Evolutionary conservation across 2,797 vertebrate species (phyloP).

Genomic region (Discoglossus pictus): DNA sequence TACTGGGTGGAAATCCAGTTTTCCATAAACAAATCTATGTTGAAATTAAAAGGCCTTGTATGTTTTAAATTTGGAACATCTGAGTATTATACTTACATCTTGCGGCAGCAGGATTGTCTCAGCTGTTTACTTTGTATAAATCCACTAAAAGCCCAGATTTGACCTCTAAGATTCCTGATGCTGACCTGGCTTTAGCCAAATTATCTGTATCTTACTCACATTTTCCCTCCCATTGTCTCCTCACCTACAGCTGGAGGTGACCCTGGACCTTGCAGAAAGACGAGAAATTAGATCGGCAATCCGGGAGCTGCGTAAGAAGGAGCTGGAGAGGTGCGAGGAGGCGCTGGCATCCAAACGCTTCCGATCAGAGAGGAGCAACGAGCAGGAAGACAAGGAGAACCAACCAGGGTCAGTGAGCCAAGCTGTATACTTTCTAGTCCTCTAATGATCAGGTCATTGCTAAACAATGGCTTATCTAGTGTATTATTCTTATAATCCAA

Average conservation of each 20-base stretch:
- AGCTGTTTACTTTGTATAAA: slow-evolving; percentile 25
- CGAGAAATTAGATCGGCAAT: slow-evolving; percentile 89
- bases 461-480: too few species aligned
- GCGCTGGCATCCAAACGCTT: slow-evolving; percentile 90
- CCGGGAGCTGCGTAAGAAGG: slow-evolving; percentile 85
- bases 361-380: slow-evolving; percentile 73
- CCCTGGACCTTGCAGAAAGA: slow-evolving; percentile 86
- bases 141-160: slow-evolving; percentile 7
- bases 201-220: neutral
- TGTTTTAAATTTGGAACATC: slow-evolving; percentile 36
- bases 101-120: slow-evolving; percentile 1
- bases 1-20: slow-evolving; percentile 15
- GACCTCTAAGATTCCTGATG: too few species aligned
- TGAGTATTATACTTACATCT: slow-evolving; percentile 1
- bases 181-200: too few species aligned
- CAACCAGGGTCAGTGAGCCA: slow-evolving; percentile 78
- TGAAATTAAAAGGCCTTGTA: slow-evolving; percentile 16
- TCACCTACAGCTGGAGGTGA: slow-evolving; percentile 81
- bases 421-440: neutral
- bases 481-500: too few species aligned
- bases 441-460: neutral
- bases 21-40: slow-evolving; percentile 41
- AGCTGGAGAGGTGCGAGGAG: slow-evolving; percentile 88
- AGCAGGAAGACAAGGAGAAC: slow-evolving; percentile 91
- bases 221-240: neutral